Percentiles rank a stretch among this genome's conserved stretches.
These are phyloP conservation scores for Listronotus oregonensis DNA, from an alignment of 1,140 invertebrate species.

Conservation along the genomic window DNA sequence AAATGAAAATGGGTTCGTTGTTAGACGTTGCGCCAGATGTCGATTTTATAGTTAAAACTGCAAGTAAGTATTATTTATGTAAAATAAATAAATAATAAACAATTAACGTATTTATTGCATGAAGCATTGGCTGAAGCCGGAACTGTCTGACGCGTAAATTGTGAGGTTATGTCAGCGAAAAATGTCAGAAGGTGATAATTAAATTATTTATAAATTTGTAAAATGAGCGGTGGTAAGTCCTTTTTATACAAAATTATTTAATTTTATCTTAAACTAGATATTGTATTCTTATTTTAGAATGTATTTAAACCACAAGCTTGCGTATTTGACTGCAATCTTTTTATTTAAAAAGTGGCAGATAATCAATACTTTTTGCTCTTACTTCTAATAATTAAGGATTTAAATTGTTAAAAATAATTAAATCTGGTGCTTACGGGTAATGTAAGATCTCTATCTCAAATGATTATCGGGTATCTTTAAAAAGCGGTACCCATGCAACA, in stretches of 20 bases:
- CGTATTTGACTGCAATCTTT: constrained; percentile 19
- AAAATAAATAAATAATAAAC: constrained; percentile 7
- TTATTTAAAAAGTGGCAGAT: constrained; percentile 8
- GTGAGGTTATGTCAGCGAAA: constrained; percentile 24
- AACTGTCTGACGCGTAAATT: constrained; percentile 36
- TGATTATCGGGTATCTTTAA: too few species aligned
- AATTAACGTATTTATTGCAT: neutral
- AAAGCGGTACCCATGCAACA: too few species aligned
- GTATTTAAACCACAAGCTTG: constrained; percentile 10
- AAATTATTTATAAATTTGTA: constrained; percentile 1
- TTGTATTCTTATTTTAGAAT: neutral
- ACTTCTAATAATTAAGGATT: neutral
- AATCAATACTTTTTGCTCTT: constrained; percentile 25
- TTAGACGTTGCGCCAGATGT: constrained; percentile 47
- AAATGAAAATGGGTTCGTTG: constrained; percentile 18
- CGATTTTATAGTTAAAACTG: constrained; percentile 54
- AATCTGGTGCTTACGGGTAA: too few species aligned
- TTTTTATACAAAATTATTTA: constrained; percentile 9
- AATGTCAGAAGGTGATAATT: constrained; percentile 14
- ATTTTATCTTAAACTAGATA: neutral
- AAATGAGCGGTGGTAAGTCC: constrained; percentile 35
- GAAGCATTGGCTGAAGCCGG: constrained; percentile 21
- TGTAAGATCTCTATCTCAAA: too few species aligned
- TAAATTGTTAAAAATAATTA: too few species aligned
- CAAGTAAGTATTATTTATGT: constrained; percentile 48